These are phyloP conservation scores for Thalassarche chlororhynchos DNA, from an alignment of 2,113 vertebrate species.

Conservation along the genomic window DNA sequence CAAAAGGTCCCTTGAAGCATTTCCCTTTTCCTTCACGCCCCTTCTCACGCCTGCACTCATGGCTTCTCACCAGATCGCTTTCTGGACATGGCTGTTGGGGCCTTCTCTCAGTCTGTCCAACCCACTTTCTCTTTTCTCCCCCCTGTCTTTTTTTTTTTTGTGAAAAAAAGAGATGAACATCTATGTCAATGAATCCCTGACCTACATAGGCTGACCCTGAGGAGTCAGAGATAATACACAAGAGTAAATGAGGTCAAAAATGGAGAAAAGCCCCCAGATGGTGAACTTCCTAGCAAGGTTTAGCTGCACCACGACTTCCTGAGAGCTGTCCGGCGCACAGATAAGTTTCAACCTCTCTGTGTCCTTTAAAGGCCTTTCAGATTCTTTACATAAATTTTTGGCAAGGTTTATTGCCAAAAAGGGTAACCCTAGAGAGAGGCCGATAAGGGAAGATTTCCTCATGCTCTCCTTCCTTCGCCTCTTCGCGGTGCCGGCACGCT, in stretches of 20 bases:
- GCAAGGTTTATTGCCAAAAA: not conserved
- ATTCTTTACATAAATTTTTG: not conserved
- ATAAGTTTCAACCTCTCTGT: not conserved
- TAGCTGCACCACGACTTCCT: not conserved
- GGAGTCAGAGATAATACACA: slow-evolving; percentile 59
- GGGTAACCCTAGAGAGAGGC: not conserved
- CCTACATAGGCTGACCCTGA: slow-evolving; percentile 67
- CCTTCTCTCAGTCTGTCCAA: slow-evolving; percentile 16
- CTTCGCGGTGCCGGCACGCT: not conserved
- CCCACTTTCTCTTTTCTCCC: slow-evolving; percentile 33
- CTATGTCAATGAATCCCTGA: slow-evolving; percentile 67
- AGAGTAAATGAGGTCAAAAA: slow-evolving; percentile 60
- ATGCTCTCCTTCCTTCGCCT: not conserved
- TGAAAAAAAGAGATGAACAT: slow-evolving; percentile 38
- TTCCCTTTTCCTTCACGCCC: not conserved
- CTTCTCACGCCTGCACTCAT: not conserved
- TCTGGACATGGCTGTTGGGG: not conserved
- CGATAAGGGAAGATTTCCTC: not conserved
- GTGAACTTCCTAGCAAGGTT: not conserved
- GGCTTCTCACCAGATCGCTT: not conserved
- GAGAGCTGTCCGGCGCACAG: fast-evolving
- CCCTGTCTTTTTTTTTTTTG: not conserved
- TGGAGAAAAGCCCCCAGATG: not conserved
- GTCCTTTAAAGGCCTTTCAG: not conserved
- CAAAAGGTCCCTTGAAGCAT: not conserved